phyloP scores from a whole-genome alignment of 2,888 invertebrate species.

The Hydraecia micacea region DNA sequence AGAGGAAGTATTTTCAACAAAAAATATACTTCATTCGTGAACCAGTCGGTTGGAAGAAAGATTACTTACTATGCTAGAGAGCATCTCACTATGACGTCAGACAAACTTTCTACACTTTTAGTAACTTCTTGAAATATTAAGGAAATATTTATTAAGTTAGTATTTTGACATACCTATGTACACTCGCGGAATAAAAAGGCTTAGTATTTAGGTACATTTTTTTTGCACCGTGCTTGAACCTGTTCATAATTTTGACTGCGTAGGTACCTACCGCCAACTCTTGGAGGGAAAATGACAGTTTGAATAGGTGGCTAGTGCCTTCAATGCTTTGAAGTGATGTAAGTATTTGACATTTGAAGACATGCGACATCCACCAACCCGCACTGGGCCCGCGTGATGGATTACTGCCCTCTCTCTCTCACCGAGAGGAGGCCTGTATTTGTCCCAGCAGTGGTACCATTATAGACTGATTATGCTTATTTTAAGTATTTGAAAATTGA shows the following conservation, averaged over 20 bases:
- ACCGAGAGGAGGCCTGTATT: not conserved
- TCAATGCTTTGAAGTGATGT: not conserved
- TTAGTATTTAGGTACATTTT: not conserved
- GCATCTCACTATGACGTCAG: constrained; percentile 39
- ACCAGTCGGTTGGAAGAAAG: constrained; percentile 47
- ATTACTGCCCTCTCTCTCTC: not conserved
- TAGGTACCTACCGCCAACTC: not conserved
- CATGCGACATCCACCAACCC: not conserved
- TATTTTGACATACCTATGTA: not conserved
- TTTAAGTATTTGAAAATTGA: not conserved
- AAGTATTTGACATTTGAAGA: not conserved
- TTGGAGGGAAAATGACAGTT: not conserved
- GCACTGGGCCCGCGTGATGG: not conserved
- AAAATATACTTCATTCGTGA: constrained; percentile 42
- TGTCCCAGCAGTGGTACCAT: too few species aligned
- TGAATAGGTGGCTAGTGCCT: not conserved
- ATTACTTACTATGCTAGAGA: constrained; percentile 36
- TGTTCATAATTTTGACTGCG: not conserved
- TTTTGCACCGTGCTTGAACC: not conserved
- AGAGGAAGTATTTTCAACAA: constrained; percentile 9
- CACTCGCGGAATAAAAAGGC: not conserved
- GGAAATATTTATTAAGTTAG: not conserved
- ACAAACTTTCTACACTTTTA: constrained; percentile 36
- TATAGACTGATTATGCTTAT: not conserved
- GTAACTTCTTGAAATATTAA: constrained; percentile 35